Base-by-base conservation (phyloP, 2,113 vertebrate genomes). In the Orthonyx spaldingii region DNA sequence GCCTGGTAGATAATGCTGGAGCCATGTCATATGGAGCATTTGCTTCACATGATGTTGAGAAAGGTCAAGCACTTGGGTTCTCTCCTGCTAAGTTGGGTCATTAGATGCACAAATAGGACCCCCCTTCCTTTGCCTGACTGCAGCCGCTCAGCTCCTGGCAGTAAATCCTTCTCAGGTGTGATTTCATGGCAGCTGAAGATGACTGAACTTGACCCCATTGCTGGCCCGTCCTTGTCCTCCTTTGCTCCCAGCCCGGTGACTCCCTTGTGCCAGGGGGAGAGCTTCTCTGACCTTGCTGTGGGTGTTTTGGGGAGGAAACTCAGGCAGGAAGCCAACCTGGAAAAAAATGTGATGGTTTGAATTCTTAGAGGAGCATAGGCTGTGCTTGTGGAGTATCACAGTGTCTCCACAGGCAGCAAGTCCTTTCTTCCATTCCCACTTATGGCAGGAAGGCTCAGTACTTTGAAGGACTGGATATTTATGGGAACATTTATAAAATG, bases 51-150 rank as follows among this genome's bases (percentile, higher is more conserved):
- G 92, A 87, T 86, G 72, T 69, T 65, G 53, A 59, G 82, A 93
- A 95, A 96, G 89, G 87, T 94, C 94, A 93, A 87, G 49, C 55
- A 63, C 55, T 89, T 90, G 76, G 56, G 89, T 90, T 92, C 68
- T 89, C 49, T 75, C 68, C 83, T 70, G 79, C 63, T 61, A 42
- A 77, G 59, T 55, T 93, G 93, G 64, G 86, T 89, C 63, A 32
- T 77, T 50, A 84, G 71, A 2, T 2, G 93, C 71, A 70, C 68
- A 89, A 72, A 86, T 50, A 80, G 50, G 86, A 53, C 18, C 13
- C 27, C 3, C 57, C 33, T 81, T 93, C 71, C 39, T 77, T 35
- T 74, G 60, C 47, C 39, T 5, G 1, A 7, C 82, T 3, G 7
- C 70, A 57, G 64, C 22, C 1, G 0, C 39, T 83, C 4, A 3